A percentile compares a stretch with the other conserved stretches of the same genome.
These are phyloP conservation scores for Melinaea marsaeus DNA, from an alignment of 2,888 invertebrate genomes.

Conservation along the genomic window DNA sequence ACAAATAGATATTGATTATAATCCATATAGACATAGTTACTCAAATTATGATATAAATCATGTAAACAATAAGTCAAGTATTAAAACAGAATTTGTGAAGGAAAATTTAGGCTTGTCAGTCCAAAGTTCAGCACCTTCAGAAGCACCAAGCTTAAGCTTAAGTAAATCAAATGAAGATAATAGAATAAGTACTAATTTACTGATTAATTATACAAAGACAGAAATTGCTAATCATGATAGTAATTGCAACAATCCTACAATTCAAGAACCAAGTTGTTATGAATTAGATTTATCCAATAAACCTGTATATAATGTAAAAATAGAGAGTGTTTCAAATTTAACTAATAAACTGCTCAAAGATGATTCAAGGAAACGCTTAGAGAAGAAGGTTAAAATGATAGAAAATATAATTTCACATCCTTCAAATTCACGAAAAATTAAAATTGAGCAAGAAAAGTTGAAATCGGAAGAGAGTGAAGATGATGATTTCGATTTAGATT, in stretches of 20 bases:
- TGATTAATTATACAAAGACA: background rate
- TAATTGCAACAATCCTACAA: too few species aligned
- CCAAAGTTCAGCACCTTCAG: slow-evolving; percentile 7
- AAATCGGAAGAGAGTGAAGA: slow-evolving; percentile 6
- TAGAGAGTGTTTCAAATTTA: slow-evolving; percentile 18
- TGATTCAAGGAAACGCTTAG: slow-evolving; percentile 50
- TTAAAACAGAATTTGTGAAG: slow-evolving; percentile 28
- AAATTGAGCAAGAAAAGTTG: background rate
- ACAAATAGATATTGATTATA: slow-evolving; percentile 37
- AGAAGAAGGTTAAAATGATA: slow-evolving; percentile 60
- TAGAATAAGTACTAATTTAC: background rate
- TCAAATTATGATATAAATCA: slow-evolving; percentile 39
- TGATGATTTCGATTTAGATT: slow-evolving; percentile 4
- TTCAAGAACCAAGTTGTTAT: slow-evolving; percentile 9
- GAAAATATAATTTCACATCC: slow-evolving; percentile 53
- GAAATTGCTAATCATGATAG: background rate
- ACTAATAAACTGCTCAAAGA: slow-evolving; percentile 31
- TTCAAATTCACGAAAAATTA: slow-evolving; percentile 20
- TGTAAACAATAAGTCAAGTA: slow-evolving; percentile 21
- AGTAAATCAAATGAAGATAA: background rate
- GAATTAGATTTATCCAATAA: slow-evolving; percentile 24
- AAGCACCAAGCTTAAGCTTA: background rate
- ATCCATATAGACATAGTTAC: slow-evolving; percentile 29
- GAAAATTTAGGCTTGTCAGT: too few species aligned
- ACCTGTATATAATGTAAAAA: slow-evolving; percentile 13